phyloP scores from a whole-genome alignment of 2,113 vertebrate species.

The Indicator indicator region DNA sequence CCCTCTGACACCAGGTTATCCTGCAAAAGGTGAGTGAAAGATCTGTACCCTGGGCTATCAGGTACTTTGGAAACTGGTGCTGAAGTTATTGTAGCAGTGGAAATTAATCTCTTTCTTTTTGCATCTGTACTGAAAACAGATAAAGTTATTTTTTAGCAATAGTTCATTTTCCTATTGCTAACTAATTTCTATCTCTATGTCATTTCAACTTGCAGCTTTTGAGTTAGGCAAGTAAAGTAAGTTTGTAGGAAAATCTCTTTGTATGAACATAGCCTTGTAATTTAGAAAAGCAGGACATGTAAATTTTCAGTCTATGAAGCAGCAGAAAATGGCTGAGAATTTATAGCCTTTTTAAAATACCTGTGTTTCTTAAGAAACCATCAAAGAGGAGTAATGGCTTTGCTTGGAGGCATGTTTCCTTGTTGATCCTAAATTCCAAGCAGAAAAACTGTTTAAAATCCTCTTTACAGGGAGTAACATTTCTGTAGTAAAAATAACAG shows the following conservation, averaged over 20 bases:
- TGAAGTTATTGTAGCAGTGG: background rate
- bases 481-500: background rate
- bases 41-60: background rate
- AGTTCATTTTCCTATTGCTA: background rate
- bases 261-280: background rate
- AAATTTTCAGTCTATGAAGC: background rate
- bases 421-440: background rate
- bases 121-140: background rate
- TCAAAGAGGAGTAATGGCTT: background rate
- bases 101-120: background rate
- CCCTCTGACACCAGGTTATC: constrained; percentile 94
- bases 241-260: background rate
- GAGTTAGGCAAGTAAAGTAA: background rate
- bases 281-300: background rate
- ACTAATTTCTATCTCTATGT: background rate
- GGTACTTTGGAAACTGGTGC: background rate
- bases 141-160: background rate
- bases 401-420: constrained; percentile 1
- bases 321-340: background rate
- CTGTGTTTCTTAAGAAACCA: background rate
- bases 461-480: background rate
- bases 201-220: background rate
- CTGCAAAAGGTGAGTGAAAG: constrained; percentile 87
- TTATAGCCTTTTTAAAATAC: background rate
- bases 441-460: background rate